These are phyloP conservation scores for Falco naumanni DNA, from an alignment of 2,797 vertebrate species.

Conservation along the genomic window DNA sequence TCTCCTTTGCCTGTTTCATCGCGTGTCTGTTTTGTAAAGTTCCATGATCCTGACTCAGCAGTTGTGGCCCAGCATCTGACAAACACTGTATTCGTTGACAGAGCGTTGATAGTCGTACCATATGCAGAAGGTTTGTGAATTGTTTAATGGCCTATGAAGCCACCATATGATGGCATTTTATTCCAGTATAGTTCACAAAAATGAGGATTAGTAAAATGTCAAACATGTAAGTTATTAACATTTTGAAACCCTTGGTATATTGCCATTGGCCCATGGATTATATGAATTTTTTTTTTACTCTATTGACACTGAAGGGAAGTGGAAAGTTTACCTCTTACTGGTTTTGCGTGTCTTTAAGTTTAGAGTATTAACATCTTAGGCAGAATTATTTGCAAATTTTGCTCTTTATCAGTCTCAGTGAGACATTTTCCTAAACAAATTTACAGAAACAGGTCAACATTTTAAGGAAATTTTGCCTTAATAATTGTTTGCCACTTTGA, in stretches of 20 bases:
- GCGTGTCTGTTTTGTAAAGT: constrained; percentile 99
- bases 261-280: constrained; percentile 56
- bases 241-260: constrained; percentile 84
- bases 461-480: background rate
- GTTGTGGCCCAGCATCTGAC: constrained; percentile 99
- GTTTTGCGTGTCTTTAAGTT: background rate
- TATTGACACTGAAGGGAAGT: background rate
- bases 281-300: background rate
- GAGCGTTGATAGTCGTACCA: constrained; percentile 98
- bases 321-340: background rate
- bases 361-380: background rate
- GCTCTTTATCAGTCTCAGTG: background rate
- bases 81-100: constrained; percentile 99
- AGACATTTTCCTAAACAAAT: background rate
- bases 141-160: constrained; percentile 75
- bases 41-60: constrained; percentile 96
- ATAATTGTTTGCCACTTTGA: background rate
- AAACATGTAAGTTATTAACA: constrained; percentile 8
- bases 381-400: constrained; percentile 49
- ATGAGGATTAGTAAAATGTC: constrained; percentile 60
- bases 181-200: constrained; percentile 66
- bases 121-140: constrained; percentile 99
- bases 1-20: constrained; percentile 99
- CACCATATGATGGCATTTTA: constrained; percentile 57
- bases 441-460: background rate